Base-by-base conservation (phyloP, 2,113 vertebrate genomes). In the Litocranius walleri region DNA sequence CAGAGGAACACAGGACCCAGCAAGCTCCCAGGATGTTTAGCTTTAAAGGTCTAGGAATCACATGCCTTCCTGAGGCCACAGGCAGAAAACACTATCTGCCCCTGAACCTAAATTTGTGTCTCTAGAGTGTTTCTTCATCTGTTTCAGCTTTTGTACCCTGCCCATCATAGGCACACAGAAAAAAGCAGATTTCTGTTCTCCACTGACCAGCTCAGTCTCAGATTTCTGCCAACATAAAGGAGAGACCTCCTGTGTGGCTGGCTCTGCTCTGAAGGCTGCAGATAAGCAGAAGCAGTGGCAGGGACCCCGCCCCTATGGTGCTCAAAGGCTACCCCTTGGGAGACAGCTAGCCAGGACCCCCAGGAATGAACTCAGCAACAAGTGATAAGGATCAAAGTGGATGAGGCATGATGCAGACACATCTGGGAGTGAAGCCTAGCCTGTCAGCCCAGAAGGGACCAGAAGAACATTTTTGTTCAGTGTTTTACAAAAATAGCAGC, bases 381-480 rank as follows among this genome's bases (percentile, higher is more conserved):
- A 0, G 0, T 7, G 21, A 12, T 27, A 71, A 56, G 45, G 33
- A 21, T 48, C 67, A 6, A 48, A 21, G 40, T 11, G 3, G 17
- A 11, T 2, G 8, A 7, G 36, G 5, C 29, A 3, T 7, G 83
- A 84, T 77, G 15, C 83, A 40, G 48, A 45, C 30, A 74, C 45
- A 77, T 45, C 21, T 93, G 29, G 21, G 16, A 62, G 23, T 29
- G 57, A 83, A 84, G 81, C 40, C 62, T 90, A 21, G 78, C 15
- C 40, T 23, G 14, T 15, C 54, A 29, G 17, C 19, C 52, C 21
- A 45, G 43, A 52, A 84, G 27, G 62, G n/a, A 30, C 7, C 16
- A n/a, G 12, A 82, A 11, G 54, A 85, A 82, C 4, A 14, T 19
- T 94, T 93, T 14, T 59, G 17, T 57, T 88, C 43, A 85, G 7